These are phyloP conservation scores for Temnopleurus reevesii DNA, from an alignment of 53 echinoderm and acorn worm species.

Conservation along the genomic window DNA sequence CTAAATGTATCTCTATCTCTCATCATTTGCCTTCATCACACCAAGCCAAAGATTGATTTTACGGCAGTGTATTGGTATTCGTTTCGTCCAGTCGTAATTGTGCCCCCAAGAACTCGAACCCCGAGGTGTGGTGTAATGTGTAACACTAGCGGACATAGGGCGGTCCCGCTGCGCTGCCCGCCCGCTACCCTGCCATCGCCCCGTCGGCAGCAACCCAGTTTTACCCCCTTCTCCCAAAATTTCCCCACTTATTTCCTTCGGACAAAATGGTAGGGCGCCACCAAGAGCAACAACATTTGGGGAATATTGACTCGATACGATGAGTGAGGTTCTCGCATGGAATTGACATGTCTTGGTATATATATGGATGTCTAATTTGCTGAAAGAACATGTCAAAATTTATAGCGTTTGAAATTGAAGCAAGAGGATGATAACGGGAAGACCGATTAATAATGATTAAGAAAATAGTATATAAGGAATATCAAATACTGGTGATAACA, in stretches of 20 bases:
- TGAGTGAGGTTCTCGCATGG: not conserved
- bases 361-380: not conserved
- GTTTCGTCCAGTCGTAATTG: constrained; percentile 33
- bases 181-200: constrained; percentile 24
- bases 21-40: not conserved
- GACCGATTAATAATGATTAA: not conserved
- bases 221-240: not conserved
- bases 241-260: not conserved
- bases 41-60: constrained; percentile 31
- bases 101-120: constrained; percentile 36
- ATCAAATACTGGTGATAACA: too few species aligned
- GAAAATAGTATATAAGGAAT: too few species aligned
- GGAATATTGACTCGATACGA: not conserved
- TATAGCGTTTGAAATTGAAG: too few species aligned
- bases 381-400: not conserved
- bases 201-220: constrained; percentile 30
- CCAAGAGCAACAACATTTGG: constrained; percentile 17
- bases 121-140: constrained; percentile 57
- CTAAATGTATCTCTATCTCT: constrained; percentile 48
- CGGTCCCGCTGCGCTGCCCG: constrained; percentile 47
- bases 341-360: not conserved
- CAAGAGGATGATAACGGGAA: not conserved
- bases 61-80: constrained; percentile 53
- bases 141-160: constrained; percentile 52
- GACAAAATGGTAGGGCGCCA: constrained; percentile 44